Percentiles rank a stretch among this genome's conserved stretches.
Evolutionary conservation across 2,888 invertebrate genomes (phyloP).

Genomic region (Nemapogon koenigi): DNA sequence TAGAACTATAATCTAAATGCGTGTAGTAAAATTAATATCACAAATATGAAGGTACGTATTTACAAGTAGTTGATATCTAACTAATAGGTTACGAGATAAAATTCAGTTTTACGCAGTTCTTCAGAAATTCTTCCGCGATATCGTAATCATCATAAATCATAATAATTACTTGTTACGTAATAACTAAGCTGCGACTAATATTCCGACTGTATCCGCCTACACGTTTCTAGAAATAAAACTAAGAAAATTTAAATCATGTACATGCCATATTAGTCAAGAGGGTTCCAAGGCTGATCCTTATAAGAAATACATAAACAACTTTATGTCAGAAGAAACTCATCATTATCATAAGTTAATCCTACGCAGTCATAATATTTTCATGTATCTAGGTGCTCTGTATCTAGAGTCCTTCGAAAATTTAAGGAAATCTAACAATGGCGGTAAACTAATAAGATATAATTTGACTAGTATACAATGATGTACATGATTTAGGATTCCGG

Average conservation of each 20-base stretch:
- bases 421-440: no score
- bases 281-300: slow-evolving; percentile 52
- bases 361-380: slow-evolving; percentile 31
- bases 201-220: slow-evolving; percentile 39
- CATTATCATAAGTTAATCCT: slow-evolving; percentile 49
- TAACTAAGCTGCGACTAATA: slow-evolving; percentile 8
- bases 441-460: no score
- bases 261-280: slow-evolving; percentile 45
- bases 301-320: slow-evolving; percentile 53
- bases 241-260: slow-evolving; percentile 45
- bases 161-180: slow-evolving; percentile 9
- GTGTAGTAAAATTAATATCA: no score
- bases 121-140: no score
- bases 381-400: background rate
- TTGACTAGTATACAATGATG: no score
- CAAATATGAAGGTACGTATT: no score
- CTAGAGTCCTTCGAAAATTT: slow-evolving; percentile 3
- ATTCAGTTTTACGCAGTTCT: no score
- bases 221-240: slow-evolving; percentile 37
- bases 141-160: slow-evolving; percentile 8
- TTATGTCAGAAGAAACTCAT: slow-evolving; percentile 50
- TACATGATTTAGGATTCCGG: no score
- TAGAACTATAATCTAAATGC: no score
- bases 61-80: no score
- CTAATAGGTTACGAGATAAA: no score